Percentiles rank a stretch among this genome's conserved stretches.
These are phyloP conservation scores for Brachyopa scutellaris DNA, from an alignment of 2,888 invertebrate species.

Conservation along the genomic window DNA sequence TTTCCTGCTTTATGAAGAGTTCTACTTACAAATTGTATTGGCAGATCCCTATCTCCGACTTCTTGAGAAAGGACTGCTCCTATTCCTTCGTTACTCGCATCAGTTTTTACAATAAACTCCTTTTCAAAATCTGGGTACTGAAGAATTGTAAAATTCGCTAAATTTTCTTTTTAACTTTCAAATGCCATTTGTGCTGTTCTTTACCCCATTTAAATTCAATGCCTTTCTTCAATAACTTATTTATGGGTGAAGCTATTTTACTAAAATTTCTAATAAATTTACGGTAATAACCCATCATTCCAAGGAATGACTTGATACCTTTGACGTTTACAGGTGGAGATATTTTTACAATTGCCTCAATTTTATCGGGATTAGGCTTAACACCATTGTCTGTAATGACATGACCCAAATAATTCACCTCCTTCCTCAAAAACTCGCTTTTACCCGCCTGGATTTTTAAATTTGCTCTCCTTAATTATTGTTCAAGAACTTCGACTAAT, in stretches of 20 bases:
- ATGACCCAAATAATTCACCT: not conserved
- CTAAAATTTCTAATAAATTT: slow-evolving; percentile 21
- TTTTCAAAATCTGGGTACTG: slow-evolving; percentile 16
- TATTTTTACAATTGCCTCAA: too few species aligned
- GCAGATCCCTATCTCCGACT: not conserved
- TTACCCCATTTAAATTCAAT: not conserved
- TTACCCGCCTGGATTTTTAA: not conserved
- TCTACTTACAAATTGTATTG: too few species aligned
- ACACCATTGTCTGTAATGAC: not conserved
- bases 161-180: slow-evolving; percentile 8
- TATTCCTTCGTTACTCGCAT: not conserved
- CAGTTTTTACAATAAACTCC: slow-evolving; percentile 30
- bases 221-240: not conserved
- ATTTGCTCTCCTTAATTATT: not conserved
- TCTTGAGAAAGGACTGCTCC: not conserved
- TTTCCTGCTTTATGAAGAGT: not conserved
- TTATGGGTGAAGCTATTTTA: not conserved
- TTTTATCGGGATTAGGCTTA: too few species aligned
- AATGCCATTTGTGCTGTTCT: not conserved
- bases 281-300: not conserved
- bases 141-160: not conserved
- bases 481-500: not conserved
- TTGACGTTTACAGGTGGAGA: too few species aligned
- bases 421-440: not conserved
- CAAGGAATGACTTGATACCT: too few species aligned